Base-by-base conservation (phyloP, 2,888 invertebrate genomes). In the Drosophila greeni region DNA sequence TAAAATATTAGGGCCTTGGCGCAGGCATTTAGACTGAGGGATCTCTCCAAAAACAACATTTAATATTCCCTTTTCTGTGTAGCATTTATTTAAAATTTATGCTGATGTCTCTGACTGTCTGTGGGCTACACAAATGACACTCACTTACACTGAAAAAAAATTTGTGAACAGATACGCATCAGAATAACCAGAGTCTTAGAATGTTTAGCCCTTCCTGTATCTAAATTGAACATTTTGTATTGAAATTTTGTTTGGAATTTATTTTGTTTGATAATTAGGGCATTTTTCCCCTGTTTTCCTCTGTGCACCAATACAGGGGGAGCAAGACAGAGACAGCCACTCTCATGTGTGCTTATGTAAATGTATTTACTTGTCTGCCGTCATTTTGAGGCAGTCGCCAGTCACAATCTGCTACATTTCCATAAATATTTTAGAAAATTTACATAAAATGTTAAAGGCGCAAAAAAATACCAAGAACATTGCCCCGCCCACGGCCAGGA, bases 351-450 rank as follows among this genome's bases (percentile, higher is more conserved):
- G 59, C 67, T 67, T 70, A 73, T 73, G 72, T 70, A 68, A 73
- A 83, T 77, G 71, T 76, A 75, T 74, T 67, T 76, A 74, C 80
- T 82, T 56, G 68, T 72, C 71, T 82, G 84, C 69, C 84, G 59
- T 60, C 59, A 84, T 82, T 84, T 84, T 75, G 78, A 76, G 71
- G 74, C 72, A 70, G 82, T 76, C 75, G 70, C 70, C 68, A 62
- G 66, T 77, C 73, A 84, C 84, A 85, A 84, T 85, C 83, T 85
- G 84, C 72, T 76, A 75, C 85, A 81, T 83, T 82, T 83, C 73
- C 85, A 85, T 85, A 83, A 84, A 84, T 85, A 85, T 84, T 85
- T 85, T 78, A 82, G 52, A 72, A 76, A 76, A 85, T 84, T 85
- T 83, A 70, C 85, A 85, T 84, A 79, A 85, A 79, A 84, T 76